phyloP scores from a whole-genome alignment of 2,113 vertebrate species.

The Heteronetta atricapilla region DNA sequence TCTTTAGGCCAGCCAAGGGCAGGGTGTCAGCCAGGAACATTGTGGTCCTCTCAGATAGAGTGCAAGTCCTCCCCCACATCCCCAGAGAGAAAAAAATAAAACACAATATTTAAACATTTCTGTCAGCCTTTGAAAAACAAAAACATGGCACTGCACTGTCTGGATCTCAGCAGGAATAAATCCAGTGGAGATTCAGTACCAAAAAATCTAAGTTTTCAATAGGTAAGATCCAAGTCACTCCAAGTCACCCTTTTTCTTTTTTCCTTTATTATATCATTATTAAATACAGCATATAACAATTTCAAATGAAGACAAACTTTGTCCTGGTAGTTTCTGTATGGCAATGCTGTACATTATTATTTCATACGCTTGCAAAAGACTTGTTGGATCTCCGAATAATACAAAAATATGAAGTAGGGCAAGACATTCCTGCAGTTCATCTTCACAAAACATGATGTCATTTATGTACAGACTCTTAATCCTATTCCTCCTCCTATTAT shows the following conservation, averaged over 20 bases:
- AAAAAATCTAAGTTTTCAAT: background rate
- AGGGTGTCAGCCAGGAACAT: rapidly evolving
- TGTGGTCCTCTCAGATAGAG: background rate
- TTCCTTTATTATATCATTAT: background rate
- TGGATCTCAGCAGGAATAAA: background rate
- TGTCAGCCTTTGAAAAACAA: background rate
- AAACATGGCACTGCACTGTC: background rate
- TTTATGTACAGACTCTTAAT: slow-evolving; percentile 43
- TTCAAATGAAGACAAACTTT: background rate
- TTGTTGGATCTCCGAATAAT: slow-evolving; percentile 44
- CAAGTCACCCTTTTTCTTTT: background rate
- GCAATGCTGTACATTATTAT: background rate
- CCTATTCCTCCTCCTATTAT: slow-evolving; percentile 72
- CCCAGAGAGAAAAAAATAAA: background rate
- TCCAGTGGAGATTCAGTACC: background rate
- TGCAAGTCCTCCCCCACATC: background rate
- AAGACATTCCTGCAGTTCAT: background rate
- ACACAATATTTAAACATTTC: background rate
- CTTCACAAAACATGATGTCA: slow-evolving; percentile 31
- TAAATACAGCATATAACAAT: background rate
- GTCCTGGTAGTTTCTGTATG: background rate
- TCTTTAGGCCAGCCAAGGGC: background rate
- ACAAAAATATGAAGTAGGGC: slow-evolving; percentile 34
- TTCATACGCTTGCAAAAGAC: background rate
- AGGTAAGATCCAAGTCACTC: background rate